Base-by-base conservation (phyloP, 2,888 invertebrate species). In the Calliopum simillimum region DNA sequence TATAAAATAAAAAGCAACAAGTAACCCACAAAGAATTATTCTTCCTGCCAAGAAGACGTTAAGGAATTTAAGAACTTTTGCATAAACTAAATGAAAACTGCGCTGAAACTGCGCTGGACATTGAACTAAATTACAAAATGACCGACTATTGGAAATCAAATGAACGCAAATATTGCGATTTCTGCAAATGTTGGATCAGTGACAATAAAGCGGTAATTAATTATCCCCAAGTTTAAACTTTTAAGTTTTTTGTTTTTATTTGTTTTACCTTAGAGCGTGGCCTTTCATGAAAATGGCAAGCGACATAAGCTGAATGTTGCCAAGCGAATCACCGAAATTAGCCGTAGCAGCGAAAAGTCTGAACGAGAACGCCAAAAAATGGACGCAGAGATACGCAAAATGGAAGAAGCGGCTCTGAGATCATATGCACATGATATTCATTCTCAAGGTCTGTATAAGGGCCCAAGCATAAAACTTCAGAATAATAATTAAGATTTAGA, bases 141-240 rank as follows among this genome's bases (percentile, higher is more conserved):
- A 93, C 96, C 3, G 96, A 97, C 78, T 97, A 94, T 84, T 99
- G 99, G 99, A 96, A 97, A 85, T 98, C 98, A 25, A 94, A 96
- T 81, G 95, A 95, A 0, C 91, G 95, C 74, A 98, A 98, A 86
- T 98, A 93, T 86, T 99, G 99, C 84, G 97, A 98, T 78, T 96
- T 97, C 86, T 99, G 99, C 87, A 98, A 98, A 87, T 98, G 98
- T 84, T 99, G 98, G 98, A 94, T 97, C 79, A 95, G 97, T 68
- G 98, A 98, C 86, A 99, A 99, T 84, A 97, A 96, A 89, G 94
- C 97, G 67, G 93, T 93, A 87, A 89, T 77, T 49, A 33, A 14
- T 16, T 12, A 62, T 53, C 56, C 16, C 51, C 44, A 33, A 55
- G 47, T 4, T 3, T 11, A 0, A 12, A 25, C 13, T 16, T 4